Evolutionary conservation across 2,113 vertebrate species (phyloP), one percentile per base, ranked within the genome.

Genomic region (Epinephelus moara): DNA sequence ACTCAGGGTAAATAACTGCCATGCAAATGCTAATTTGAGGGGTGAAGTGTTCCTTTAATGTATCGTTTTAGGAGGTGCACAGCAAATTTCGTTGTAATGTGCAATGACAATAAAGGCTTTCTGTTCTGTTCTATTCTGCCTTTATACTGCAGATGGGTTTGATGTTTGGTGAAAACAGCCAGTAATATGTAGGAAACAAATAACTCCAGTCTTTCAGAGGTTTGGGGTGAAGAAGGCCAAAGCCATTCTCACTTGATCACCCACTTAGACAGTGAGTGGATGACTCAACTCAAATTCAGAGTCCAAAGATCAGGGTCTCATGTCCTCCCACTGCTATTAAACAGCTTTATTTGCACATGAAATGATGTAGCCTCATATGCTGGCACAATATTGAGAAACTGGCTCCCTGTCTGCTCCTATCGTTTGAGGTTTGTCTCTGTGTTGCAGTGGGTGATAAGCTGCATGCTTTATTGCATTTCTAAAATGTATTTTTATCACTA

Each of bases 321-420:
- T 56, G 59, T 1, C 23, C 30, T 66, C 47, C 27, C 25, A 4
- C n/a, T 55, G 56, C 53, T 61, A 23, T 30, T 78, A 30, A 57
- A 55, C 53, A 1, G 40, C 13, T 62, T 19, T 45, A 63, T 69
- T 30, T 78, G 27, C 72, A 73, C 68, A 66, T 55, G 45, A 25
- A 63, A 21, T 55, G 42, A 73, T 45, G 59, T 0, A 53, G 45
- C 13, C 23, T 68, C 19, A 45, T 25, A 56, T 14, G 40, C 49
- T 56, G 21, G 1, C 15, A 3, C 13, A 0, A 57, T 21, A 77
- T 8, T 60, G 23, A 73, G 12, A 30, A 56, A 68, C 30, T 33
- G 19, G 45, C 4, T 52, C 3, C n/a, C 61, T 1, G 42, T 0
- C 55, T 53, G 21, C 9, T 57, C 37, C 67, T 11, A 75, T 50